A percentile compares a stretch with the other conserved stretches of the same genome.
Conservation (phyloP, 2,797 vertebrate genomes). For the Onychomys leucogaster region DNA sequence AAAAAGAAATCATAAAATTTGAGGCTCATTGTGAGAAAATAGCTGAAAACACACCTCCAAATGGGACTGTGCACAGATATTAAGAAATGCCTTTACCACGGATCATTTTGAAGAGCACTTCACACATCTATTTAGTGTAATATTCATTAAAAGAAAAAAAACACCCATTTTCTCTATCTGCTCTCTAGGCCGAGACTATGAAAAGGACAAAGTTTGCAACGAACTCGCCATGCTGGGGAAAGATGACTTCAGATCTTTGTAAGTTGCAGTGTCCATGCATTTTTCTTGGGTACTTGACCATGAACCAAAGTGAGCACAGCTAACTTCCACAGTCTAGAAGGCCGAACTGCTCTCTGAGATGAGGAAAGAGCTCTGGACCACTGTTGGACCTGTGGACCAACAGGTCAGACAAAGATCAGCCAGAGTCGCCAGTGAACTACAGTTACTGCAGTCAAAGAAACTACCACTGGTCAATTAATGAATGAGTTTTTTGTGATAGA, state of each 20-base stretch:
- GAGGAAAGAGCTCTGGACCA: not conserved
- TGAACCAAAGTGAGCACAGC: not conserved
- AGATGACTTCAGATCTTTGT: constrained; percentile 88
- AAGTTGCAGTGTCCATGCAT: constrained; percentile 76
- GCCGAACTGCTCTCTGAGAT: not conserved
- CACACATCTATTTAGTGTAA: not conserved
- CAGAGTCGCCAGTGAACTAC: not conserved
- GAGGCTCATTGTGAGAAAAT: not conserved
- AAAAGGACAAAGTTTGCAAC: constrained; percentile 89
- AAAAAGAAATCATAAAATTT: not conserved
- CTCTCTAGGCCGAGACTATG: constrained; percentile 87
- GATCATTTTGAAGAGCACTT: not conserved
- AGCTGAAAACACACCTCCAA: not conserved
- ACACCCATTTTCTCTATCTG: constrained; percentile 59
- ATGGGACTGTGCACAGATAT: not conserved
- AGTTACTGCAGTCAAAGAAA: not conserved
- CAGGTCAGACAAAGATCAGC: not conserved
- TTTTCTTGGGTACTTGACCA: not conserved
- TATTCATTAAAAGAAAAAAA: not conserved
- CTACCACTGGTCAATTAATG: not conserved
- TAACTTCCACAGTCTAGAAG: not conserved
- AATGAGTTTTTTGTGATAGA: not conserved
- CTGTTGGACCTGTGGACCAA: fast-evolving
- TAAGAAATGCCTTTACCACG: not conserved
- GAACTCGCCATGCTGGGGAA: constrained; percentile 86